Base-by-base conservation (phyloP, 2,888 invertebrate genomes). In the Minunthozetes semirufus region DNA sequence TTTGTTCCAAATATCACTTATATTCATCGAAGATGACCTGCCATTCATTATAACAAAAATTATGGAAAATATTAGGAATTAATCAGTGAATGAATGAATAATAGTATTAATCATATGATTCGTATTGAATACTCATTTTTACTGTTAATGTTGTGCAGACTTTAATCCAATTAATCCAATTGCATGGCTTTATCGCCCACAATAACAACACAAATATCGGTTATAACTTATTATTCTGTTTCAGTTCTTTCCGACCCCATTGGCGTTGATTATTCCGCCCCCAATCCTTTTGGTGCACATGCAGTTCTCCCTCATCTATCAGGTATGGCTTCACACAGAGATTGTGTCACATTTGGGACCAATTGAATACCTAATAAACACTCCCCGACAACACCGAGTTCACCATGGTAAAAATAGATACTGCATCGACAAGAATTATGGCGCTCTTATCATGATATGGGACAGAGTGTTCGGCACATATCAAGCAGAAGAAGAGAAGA, bases 291-390 rank as follows among this genome's bases (percentile, higher is more conserved):
- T 93, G 78, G 90, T 90, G 76, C 94, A 95, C 81, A 89, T 91
- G 79, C 93, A 94, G 83, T 90, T 95, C 83, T 93, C 91, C 83
- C 86, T 93, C 78, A 86, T 95, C 53, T 94, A 91, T 84, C 94
- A 95, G 86, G 91, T 94, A 82, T 94, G 94, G 92, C 91, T 94
- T 78, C 95, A 95, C 83, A 94, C 94, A 0, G 89, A 92, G 81
- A 87, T 91, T 0, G 87, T 94, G 79, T 87, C 87, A 6, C 88
- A 87, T 73, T 84, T 94, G 5, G 94, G 94, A 0, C 93, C 93
- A 0, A 83, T 95, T 71, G 94, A 95, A 82, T 90, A 88, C 81
- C 84, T 95, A 76, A 87, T 95, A 77, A 93, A 93, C 80, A 93
- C 94, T 0, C 93, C 95, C 0, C 91, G 91, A 78, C 93, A 94